Percentiles rank a stretch among this genome's conserved stretches.
Conservation (phyloP, 1,140 invertebrate species). For the Trichomalopsis sarcophagae region DNA sequence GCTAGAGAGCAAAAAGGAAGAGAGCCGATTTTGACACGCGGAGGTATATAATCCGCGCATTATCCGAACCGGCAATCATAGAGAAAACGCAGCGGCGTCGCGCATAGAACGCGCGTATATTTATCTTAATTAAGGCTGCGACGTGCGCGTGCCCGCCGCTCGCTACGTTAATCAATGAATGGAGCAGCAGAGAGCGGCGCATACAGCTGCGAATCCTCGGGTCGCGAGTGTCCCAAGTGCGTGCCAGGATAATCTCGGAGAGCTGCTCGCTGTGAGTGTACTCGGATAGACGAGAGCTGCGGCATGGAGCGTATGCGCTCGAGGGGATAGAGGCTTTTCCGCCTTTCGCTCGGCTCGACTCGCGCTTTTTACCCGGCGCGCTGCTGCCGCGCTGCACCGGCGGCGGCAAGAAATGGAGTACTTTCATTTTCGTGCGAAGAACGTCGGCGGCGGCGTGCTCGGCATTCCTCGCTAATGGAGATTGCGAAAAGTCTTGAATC, state of each 20-base stretch:
- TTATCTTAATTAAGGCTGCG: constrained; percentile 47
- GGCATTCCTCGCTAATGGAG: constrained; percentile 55
- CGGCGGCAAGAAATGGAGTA: constrained; percentile 53
- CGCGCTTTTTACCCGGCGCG: constrained; percentile 24
- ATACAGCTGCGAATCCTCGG: constrained; percentile 17
- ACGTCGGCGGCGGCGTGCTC: constrained; percentile 43
- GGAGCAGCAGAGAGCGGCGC: neutral
- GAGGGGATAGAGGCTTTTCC: constrained; percentile 45
- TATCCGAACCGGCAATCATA: constrained; percentile 13
- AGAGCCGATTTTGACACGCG: neutral
- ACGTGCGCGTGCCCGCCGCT: neutral
- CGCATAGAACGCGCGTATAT: neutral
- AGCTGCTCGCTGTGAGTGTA: neutral
- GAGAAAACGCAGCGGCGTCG: neutral
- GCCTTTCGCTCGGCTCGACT: constrained; percentile 44
- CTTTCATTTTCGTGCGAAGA: constrained; percentile 55
- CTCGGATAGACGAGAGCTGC: neutral
- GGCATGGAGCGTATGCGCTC: neutral
- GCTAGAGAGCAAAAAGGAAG: neutral
- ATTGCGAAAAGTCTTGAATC: constrained; percentile 53
- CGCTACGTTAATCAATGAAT: constrained; percentile 42
- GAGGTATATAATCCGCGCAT: neutral
- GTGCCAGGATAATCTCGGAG: neutral
- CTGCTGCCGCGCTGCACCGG: neutral
- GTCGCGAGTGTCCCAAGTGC: constrained; percentile 33